phyloP scores from a whole-genome alignment of 2,888 invertebrate species.

The Litoditis marina region DNA sequence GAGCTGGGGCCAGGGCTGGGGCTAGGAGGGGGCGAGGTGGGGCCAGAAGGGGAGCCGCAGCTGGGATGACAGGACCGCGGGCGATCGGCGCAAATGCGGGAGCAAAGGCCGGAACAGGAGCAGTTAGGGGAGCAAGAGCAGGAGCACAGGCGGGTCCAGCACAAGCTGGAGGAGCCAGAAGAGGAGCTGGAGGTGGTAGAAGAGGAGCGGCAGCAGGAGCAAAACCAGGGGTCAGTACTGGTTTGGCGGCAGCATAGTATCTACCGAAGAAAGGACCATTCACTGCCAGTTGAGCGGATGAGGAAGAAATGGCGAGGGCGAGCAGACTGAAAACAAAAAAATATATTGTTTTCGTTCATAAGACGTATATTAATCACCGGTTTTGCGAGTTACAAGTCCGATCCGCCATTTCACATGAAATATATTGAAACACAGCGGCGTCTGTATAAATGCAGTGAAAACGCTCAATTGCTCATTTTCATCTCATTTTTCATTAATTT shows the following conservation, averaged over 20 bases:
- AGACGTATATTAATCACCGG: no score
- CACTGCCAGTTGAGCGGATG: slow-evolving; percentile 38
- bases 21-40: no score
- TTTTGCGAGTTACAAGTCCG: no score
- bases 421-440: no score
- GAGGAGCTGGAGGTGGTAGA: slow-evolving; percentile 19
- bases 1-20: no score
- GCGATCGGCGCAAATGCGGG: slow-evolving; percentile 17
- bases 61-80: slow-evolving; percentile 12
- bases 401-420: no score
- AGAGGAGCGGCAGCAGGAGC: slow-evolving; percentile 11
- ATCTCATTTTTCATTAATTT: no score
- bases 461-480: no score
- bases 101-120: slow-evolving; percentile 6
- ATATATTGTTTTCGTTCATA: no score
- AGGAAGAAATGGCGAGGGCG: slow-evolving; percentile 5
- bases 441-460: no score
- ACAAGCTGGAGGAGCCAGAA: slow-evolving; percentile 18
- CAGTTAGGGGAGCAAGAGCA: slow-evolving; percentile 3
- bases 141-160: slow-evolving; percentile 13
- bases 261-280: slow-evolving; percentile 42
- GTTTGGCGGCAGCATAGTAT: slow-evolving; percentile 42
- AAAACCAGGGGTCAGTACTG: slow-evolving; percentile 36
- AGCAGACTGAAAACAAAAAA: no score
- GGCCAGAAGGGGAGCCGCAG: no score